Conservation (phyloP, 2,797 vertebrate genomes). For the Mormyrus proboscirostris region DNA sequence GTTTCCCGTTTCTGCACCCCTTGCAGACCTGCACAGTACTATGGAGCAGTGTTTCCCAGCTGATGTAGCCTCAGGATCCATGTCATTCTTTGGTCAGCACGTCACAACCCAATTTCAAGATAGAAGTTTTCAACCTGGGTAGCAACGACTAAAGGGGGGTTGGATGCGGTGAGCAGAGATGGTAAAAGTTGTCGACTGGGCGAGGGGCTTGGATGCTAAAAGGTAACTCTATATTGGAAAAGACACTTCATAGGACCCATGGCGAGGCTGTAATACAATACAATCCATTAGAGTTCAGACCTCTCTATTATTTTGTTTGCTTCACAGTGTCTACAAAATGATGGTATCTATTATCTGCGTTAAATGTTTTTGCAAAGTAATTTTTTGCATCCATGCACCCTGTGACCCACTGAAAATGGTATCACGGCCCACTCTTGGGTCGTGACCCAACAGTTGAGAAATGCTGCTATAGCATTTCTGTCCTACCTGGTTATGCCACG, state of each 20-base stretch:
- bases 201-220: not conserved
- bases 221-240: not conserved
- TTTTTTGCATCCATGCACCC: not conserved
- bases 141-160: not conserved
- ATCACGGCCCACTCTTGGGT: not conserved
- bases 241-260: not conserved
- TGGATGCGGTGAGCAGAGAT: not conserved
- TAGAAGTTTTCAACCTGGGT: not conserved
- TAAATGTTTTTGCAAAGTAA: not conserved
- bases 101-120: not conserved
- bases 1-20: not conserved
- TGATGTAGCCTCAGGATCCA: not conserved
- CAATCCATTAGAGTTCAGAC: not conserved
- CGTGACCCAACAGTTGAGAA: not conserved
- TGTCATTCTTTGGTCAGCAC: not conserved
- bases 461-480: too few species aligned
- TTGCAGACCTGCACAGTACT: not conserved
- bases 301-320: not conserved
- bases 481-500: slow-evolving; percentile 70
- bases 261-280: not conserved
- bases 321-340: not conserved
- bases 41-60: not conserved
- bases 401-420: not conserved
- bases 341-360: not conserved
- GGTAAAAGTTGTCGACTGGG: not conserved